These are phyloP conservation scores for Cynoglossus semilaevis DNA, from an alignment of 2,113 vertebrate genomes.

Conservation along the genomic window DNA sequence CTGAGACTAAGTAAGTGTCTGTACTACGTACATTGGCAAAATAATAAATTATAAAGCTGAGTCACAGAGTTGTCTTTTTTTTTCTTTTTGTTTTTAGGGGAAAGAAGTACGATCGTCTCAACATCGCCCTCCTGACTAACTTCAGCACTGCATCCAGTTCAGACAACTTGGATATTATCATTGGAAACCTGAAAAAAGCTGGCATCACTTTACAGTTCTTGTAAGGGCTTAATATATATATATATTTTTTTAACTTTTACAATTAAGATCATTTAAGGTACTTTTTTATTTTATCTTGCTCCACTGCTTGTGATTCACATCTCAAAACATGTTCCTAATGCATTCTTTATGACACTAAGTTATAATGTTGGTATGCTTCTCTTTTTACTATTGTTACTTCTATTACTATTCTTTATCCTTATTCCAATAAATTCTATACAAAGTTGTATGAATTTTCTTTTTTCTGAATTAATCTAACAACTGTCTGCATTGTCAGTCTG, in stretches of 20 bases:
- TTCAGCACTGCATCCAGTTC: constrained; percentile 81
- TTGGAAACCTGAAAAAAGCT: constrained; percentile 83
- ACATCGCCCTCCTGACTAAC: constrained; percentile 88
- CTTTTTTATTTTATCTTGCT: not conserved
- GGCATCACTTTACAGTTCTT: constrained; percentile 90
- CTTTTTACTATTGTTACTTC: too few species aligned
- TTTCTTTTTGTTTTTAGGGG: constrained; percentile 76
- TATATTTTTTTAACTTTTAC: too few species aligned
- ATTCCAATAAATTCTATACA: too few species aligned
- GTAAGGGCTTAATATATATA: constrained; percentile 84
- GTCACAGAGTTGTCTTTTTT: not conserved
- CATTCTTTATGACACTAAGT: too few species aligned
- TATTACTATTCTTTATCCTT: too few species aligned
- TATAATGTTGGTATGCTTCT: too few species aligned
- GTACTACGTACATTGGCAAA: not conserved
- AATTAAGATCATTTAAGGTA: not conserved
- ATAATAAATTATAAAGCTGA: not conserved
- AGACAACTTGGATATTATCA: constrained; percentile 87
- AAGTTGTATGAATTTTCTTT: not conserved
- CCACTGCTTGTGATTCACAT: too few species aligned
- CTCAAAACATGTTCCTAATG: too few species aligned
- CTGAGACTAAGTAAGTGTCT: constrained; percentile 65
- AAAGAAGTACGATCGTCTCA: constrained; percentile 85
- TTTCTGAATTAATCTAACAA: not conserved
- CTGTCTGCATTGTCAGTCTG: constrained; percentile 72